Evolutionary conservation across 2,888 invertebrate genomes (phyloP).

Genomic region (Hirtodrosophila trivittata): DNA sequence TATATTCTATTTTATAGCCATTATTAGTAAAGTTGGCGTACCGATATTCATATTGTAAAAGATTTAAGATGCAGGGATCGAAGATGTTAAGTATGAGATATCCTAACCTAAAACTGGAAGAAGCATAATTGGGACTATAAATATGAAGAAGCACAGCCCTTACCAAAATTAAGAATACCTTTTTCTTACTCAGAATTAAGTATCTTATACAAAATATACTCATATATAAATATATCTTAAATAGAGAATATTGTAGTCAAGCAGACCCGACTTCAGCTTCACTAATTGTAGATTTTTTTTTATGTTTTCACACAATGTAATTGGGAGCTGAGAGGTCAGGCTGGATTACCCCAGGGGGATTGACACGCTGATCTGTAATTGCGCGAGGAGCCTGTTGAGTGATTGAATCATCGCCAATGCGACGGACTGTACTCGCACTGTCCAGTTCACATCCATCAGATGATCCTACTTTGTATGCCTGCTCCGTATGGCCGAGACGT

Average conservation of each 20-base stretch:
- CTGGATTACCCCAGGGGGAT: neutral
- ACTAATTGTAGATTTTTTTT: neutral
- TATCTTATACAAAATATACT: no score
- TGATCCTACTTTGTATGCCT: conserved; percentile 69
- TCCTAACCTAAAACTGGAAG: no score
- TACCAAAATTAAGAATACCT: no score
- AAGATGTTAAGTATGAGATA: no score
- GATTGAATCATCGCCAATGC: conserved; percentile 37
- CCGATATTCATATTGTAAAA: no score
- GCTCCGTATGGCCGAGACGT: conserved; percentile 66
- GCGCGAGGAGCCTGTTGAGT: conserved; percentile 5
- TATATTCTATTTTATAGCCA: no score
- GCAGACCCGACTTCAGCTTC: neutral
- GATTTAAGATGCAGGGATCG: no score
- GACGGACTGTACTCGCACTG: neutral
- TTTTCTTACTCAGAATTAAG: no score
- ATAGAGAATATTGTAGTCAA: no score
- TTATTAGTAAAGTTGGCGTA: no score
- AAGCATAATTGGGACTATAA: neutral
- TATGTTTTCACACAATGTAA: neutral
- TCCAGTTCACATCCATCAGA: conserved; percentile 48
- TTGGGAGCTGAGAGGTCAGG: conserved; percentile 1
- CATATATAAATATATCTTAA: no score
- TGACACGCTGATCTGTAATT: conserved; percentile 19
- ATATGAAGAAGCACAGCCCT: neutral